Percentiles rank a stretch among this genome's conserved stretches.
phyloP scores from a whole-genome alignment of 2,888 invertebrate species.

The Zaprionus bogoriensis region DNA sequence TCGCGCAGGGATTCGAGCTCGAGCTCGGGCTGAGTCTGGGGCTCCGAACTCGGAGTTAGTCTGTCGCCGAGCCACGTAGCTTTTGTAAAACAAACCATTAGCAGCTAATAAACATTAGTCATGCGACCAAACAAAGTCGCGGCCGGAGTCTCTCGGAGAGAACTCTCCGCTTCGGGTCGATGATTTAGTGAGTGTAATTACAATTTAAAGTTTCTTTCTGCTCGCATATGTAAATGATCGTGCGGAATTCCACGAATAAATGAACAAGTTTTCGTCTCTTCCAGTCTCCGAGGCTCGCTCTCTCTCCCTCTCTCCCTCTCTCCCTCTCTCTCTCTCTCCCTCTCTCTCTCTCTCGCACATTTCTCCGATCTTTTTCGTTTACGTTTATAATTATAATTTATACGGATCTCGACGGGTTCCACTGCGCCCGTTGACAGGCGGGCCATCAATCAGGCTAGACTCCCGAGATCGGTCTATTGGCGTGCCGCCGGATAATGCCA shows the following conservation, averaged over 20 bases:
- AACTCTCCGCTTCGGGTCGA: conserved; percentile 46
- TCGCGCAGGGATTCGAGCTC: conserved; percentile 1
- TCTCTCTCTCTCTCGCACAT: conserved; percentile 3
- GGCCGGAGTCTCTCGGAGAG: conserved; percentile 6
- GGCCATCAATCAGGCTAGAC: conserved; percentile 62
- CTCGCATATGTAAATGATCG: conserved; percentile 73
- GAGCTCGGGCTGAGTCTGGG: conserved; percentile 1
- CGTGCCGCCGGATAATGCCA: neutral
- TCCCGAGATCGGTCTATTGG: conserved; percentile 30
- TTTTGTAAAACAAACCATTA: conserved; percentile 83
- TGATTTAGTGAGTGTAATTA: conserved; percentile 81
- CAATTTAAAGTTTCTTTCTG: conserved; percentile 76
- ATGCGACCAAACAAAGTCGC: conserved; percentile 57
- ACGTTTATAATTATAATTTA: conserved; percentile 76
- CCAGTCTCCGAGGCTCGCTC: conserved; percentile 10
- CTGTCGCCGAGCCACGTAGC: conserved; percentile 64
- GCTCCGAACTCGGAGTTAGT: conserved; percentile 7
- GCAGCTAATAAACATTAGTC: conserved; percentile 83
- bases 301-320: conserved; percentile 4
- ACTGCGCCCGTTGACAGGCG: conserved; percentile 65
- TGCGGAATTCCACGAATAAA: conserved; percentile 72
- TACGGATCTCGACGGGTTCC: conserved; percentile 52
- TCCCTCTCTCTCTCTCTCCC: conserved; percentile 3
- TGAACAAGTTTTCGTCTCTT: conserved; percentile 72
- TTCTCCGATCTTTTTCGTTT: conserved; percentile 21